These are phyloP conservation scores for Chloebia gouldiae DNA, from an alignment of 2,113 vertebrate genomes.

Conservation along the genomic window DNA sequence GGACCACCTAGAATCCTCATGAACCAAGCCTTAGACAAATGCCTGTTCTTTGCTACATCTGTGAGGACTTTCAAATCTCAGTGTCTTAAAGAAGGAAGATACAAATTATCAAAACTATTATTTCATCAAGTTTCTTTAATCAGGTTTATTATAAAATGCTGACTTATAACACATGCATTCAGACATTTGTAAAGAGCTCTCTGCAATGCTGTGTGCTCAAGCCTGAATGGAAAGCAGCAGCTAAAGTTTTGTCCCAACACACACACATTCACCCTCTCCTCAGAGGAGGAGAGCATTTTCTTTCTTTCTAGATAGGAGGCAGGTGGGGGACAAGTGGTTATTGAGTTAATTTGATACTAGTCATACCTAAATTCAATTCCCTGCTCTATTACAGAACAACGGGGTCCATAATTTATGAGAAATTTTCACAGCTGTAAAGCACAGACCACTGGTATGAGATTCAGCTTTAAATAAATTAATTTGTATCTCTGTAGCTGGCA, in stretches of 20 bases:
- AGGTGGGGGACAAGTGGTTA: not conserved
- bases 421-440: not conserved
- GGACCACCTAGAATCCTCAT: conserved; percentile 19
- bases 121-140: not conserved
- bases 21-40: not conserved
- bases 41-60: not conserved
- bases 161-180: not conserved
- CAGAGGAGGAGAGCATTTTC: not conserved
- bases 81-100: not conserved
- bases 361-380: not conserved
- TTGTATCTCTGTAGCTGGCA: not conserved
- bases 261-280: not conserved
- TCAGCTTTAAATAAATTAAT: not conserved
- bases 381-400: not conserved
- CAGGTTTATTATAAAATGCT: not conserved
- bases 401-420: not conserved
- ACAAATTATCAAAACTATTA: not conserved
- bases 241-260: not conserved
- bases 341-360: not conserved
- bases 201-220: not conserved
- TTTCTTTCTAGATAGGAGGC: not conserved
- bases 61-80: not conserved
- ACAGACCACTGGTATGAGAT: not conserved
- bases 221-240: not conserved
- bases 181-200: not conserved